Evolutionary conservation across 2,113 vertebrate species (phyloP), one percentile per base, ranked within the genome.

Genomic region (Loxodonta africana): DNA sequence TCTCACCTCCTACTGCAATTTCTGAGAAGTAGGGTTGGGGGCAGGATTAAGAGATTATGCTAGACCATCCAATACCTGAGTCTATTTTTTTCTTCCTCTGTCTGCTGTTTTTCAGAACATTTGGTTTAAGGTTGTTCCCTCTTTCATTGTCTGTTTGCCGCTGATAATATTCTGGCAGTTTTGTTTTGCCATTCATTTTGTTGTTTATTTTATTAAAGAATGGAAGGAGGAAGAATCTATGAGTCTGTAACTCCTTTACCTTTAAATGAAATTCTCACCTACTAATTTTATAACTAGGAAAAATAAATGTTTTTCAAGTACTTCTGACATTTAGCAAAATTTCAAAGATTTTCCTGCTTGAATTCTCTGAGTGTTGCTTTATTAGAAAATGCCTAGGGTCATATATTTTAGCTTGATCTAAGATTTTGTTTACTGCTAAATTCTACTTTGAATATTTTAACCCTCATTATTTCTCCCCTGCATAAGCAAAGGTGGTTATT

Each of bases 251-350:
- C 12, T 83, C 2, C 5, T 12, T 48, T 83, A 8, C 30, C 18
- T 93, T 88, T 67, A 60, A 83, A 80, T 69, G 6, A 9, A 92
- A 82, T 86, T 78, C 53, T 91, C 37, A 76, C 15, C 41, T 48
- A 37, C 41, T 51, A 41, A 62, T 62, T 80, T 91, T 82, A 80
- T 69, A 62, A 89, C 63, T 82, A 92, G 30, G 69, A 73, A 83
- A 87, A 87, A 33, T 23, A 78, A 33, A 7, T 74, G 10, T 90
- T 65, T 69, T 80, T 9, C 53, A 62, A 1, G 11, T 80, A 53
- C 90, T 88, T 88, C 63, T 83, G 48, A 48, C 46, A 60, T 87
- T 78, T 82, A 65, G 46, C 51, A 80, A 80, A 83, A 90, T 6
- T 26, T 80, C 44, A 48, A 44, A 94, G 67, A 44, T 37, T 41